These are phyloP conservation scores for Protophormia terraenovae DNA, from an alignment of 2,888 invertebrate species.

Conservation along the genomic window DNA sequence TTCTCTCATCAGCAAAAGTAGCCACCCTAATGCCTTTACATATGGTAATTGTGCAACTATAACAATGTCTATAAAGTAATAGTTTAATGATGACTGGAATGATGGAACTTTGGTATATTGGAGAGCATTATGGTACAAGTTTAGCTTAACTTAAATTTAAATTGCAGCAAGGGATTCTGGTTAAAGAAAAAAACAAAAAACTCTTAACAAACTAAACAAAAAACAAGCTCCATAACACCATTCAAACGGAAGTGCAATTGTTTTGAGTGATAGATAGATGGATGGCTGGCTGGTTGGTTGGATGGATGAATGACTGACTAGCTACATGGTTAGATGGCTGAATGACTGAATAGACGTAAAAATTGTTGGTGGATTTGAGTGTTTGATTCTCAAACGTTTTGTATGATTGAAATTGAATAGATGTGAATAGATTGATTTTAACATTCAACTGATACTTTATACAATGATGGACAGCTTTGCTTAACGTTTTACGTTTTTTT, in stretches of 20 bases:
- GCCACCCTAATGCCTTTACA: slow-evolving; percentile 10
- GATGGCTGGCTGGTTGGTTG: slow-evolving; percentile 12
- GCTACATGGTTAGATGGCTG: slow-evolving; percentile 1
- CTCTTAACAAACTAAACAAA: not conserved
- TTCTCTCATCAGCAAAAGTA: no score
- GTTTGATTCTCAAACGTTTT: not conserved
- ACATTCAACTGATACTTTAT: slow-evolving; percentile 59
- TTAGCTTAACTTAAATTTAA: slow-evolving; percentile 16
- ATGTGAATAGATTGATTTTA: slow-evolving; percentile 58
- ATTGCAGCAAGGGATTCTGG: slow-evolving; percentile 59
- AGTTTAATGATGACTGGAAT: slow-evolving; percentile 60
- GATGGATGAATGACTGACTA: not conserved
- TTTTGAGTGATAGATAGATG: slow-evolving; percentile 57
- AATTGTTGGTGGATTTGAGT: slow-evolving; percentile 1
- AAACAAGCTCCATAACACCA: slow-evolving; percentile 56
- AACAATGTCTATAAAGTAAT: slow-evolving; percentile 60
- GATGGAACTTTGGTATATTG: slow-evolving; percentile 14
- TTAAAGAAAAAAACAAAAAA: slow-evolving; percentile 6
- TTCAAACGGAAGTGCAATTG: slow-evolving; percentile 67
- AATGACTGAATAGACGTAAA: slow-evolving; percentile 9
- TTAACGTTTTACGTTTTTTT: slow-evolving; percentile 13
- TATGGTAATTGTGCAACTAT: slow-evolving; percentile 34
- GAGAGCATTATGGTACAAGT: not conserved
- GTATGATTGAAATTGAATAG: slow-evolving; percentile 39
- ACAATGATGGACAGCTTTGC: slow-evolving; percentile 56